These are phyloP conservation scores for Microplitis deprimator DNA, from an alignment of 2,888 invertebrate genomes.

Conservation along the genomic window DNA sequence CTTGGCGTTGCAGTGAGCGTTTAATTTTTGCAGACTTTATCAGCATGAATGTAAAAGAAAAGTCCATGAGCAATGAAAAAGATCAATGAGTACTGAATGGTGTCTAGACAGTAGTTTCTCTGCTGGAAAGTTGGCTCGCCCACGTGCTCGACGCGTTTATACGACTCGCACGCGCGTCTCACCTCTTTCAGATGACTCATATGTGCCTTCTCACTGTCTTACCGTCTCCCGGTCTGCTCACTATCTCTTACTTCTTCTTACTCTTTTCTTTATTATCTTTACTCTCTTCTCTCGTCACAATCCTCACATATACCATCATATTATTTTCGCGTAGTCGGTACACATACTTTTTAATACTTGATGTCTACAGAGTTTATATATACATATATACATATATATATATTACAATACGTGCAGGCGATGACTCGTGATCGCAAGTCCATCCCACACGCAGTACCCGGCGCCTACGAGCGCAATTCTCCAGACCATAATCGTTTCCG, in stretches of 20 bases:
- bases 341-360: slow-evolving; percentile 1
- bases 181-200: slow-evolving; percentile 34
- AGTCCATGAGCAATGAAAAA: slow-evolving; percentile 41
- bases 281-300: background rate
- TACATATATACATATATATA: background rate
- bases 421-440: slow-evolving; percentile 26
- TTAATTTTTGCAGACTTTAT: slow-evolving; percentile 1
- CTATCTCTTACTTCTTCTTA: slow-evolving; percentile 6
- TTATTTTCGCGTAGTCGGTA: background rate
- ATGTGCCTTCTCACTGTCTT: background rate
- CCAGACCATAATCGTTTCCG: slow-evolving; percentile 32
- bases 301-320: background rate
- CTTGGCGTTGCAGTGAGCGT: background rate
- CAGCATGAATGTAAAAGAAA: slow-evolving; percentile 45
- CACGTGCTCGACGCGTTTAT: slow-evolving; percentile 20
- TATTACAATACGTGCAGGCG: background rate
- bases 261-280: background rate
- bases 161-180: slow-evolving; percentile 21
- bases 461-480: slow-evolving; percentile 32
- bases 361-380: background rate
- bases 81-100: slow-evolving; percentile 61
- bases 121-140: slow-evolving; percentile 27
- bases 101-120: slow-evolving; percentile 57
- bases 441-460: slow-evolving; percentile 26
- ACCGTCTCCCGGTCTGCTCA: slow-evolving; percentile 16